Conservation (phyloP, 2,797 vertebrate genomes). For the Chiloscyllium punctatum region DNA sequence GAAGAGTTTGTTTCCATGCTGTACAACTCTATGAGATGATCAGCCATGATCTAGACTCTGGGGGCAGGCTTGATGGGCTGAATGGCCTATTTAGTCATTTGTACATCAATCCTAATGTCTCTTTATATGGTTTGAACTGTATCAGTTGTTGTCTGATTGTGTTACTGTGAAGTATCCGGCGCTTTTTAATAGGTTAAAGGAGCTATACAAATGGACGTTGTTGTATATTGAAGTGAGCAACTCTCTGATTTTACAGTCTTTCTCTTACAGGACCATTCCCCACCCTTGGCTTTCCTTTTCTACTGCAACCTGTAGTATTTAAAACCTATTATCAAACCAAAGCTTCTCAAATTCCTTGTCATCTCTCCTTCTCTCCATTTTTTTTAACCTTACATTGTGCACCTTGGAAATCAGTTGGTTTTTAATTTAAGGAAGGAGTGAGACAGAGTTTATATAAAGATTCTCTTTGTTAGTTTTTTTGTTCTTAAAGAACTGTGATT, state of each 20-base stretch:
- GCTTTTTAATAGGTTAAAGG: neutral
- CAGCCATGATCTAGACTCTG: too few species aligned
- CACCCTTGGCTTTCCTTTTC: neutral
- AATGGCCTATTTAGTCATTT: neutral
- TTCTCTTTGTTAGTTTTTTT: neutral
- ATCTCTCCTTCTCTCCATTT: neutral
- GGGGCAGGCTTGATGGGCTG: too few species aligned
- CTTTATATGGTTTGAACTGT: neutral
- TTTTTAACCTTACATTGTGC: neutral
- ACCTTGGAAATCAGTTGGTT: neutral
- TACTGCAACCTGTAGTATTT: neutral
- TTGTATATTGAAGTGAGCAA: neutral
- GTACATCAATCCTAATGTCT: neutral
- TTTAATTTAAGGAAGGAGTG: neutral
- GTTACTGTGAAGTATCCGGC: neutral
- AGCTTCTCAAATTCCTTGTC: neutral
- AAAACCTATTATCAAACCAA: neutral
- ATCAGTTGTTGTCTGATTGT: neutral
- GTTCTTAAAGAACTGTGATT: neutral
- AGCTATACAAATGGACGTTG: neutral
- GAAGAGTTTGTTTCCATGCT: too few species aligned
- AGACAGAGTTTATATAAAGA: neutral
- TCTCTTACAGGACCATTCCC: neutral
- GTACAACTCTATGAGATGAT: too few species aligned
- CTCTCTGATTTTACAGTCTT: neutral